Evolutionary conservation across 2,888 invertebrate genomes (phyloP), one percentile per base, ranked within the genome.

Genomic region (Poecilobothrus nobilitatus): DNA sequence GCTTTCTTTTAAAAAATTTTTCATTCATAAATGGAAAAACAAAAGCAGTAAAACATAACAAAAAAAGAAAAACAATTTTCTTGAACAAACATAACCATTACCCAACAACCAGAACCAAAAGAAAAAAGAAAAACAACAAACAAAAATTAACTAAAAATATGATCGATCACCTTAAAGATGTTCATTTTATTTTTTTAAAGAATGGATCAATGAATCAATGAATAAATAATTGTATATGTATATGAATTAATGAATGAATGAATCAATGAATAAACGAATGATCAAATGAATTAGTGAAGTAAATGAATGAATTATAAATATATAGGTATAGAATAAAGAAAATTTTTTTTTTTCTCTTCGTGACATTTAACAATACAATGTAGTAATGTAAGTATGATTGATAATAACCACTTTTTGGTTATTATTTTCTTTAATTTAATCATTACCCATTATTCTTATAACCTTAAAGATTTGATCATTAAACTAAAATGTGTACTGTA

Each of bases 131-230:
- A 4, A 53, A 44, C 10, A 44, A 44, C 15, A 44, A 9, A 44
- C 6, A 18, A 53, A 9, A 53, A 53, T 2, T 18, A 12, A 9
- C 15, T 18, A 18, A 53, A 37, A 53, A 53, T 53, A 53, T 53
- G 53, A 53, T 53, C 53, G 53, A 53, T 53, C 53, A 53, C 53
- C 53, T 53, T 53, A 53, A 53, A 53, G 53, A 53, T 53, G 53
- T 53, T 53, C 53, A 12, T 12, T 53, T 53, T 53, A 12, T 8
- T 10, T 27, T 27, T 27, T 27, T 27, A 4, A 27, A 27, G 27
- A 8, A 53, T 53, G 53, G 15, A 53, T 53, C 18, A 53, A 53
- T 53, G 53, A 53, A 53, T 53, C 12, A 53, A 53, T 53, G 27
- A 27, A 27, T 27, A 27, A 27, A 27, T 27, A 5, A 27, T 27